These are phyloP conservation scores for Heteromyza rotundicornis DNA, from an alignment of 2,888 invertebrate species.

Conservation along the genomic window DNA sequence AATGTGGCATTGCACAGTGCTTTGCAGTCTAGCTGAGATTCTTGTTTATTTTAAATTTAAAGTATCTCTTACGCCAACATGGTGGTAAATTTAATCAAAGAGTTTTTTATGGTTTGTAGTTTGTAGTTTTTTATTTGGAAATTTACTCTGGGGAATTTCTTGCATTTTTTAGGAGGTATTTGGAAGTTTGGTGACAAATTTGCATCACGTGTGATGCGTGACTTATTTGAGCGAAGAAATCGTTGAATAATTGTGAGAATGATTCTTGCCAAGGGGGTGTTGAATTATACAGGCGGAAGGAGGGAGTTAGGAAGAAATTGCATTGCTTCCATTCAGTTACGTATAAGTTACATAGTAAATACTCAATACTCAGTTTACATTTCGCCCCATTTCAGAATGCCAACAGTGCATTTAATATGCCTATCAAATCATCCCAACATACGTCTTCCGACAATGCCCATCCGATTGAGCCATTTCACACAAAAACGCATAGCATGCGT, in stretches of 20 bases:
- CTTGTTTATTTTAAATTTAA: not conserved
- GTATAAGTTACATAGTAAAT: no score
- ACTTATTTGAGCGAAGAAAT: conserved; percentile 30
- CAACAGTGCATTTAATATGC: conserved; percentile 21
- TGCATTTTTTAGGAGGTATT: not conserved
- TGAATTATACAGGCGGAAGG: not conserved
- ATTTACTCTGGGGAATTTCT: not conserved
- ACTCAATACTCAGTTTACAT: no score
- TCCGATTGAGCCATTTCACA: not conserved
- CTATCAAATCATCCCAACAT: conserved; percentile 14
- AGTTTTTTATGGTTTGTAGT: conserved; percentile 21
- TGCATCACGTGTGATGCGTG: conserved; percentile 36
- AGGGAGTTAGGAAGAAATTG: not conserved
- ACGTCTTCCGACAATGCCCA: conserved; percentile 21
- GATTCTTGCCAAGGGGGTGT: not conserved
- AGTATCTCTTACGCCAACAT: not conserved
- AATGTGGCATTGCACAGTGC: not conserved
- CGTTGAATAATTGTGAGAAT: not conserved
- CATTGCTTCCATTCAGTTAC: not conserved
- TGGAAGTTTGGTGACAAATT: conserved; percentile 36
- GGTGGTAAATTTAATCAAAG: not conserved
- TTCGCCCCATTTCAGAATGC: conserved; percentile 13
- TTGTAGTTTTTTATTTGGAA: conserved; percentile 12
- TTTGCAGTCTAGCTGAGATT: conserved; percentile 28
- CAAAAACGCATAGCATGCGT: no score